A percentile compares a stretch with the other conserved stretches of the same genome.
Evolutionary conservation across 2,888 invertebrate species (phyloP).

Genomic region (Drosophila paranaensis): DNA sequence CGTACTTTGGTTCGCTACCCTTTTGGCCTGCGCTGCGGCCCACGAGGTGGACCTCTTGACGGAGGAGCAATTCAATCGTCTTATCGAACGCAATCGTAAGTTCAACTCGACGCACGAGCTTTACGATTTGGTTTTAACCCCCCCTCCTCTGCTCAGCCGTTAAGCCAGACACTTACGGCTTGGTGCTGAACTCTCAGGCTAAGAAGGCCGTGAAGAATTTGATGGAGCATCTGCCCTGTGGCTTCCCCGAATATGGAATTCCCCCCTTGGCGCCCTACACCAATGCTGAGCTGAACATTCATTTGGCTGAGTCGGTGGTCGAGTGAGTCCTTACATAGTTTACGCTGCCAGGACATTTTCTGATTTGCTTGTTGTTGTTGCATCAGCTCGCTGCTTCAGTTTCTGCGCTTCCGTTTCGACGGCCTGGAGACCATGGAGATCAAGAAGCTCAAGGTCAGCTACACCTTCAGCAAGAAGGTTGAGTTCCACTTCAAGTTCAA

Average conservation of each 20-base stretch:
- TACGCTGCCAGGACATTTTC: not conserved
- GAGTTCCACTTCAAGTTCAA: slow-evolving; percentile 72
- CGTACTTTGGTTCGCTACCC: slow-evolving; percentile 58
- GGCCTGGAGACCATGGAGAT: slow-evolving; percentile 77
- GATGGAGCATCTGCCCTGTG: slow-evolving; percentile 79
- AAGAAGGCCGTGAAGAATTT: slow-evolving; percentile 71
- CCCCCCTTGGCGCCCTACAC: slow-evolving; percentile 82
- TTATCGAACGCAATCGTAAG: slow-evolving; percentile 68
- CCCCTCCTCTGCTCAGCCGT: slow-evolving; percentile 39
- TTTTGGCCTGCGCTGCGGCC: slow-evolving; percentile 66
- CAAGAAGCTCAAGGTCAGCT: slow-evolving; percentile 77
- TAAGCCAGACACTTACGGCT: slow-evolving; percentile 58
- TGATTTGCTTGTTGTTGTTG: not conserved
- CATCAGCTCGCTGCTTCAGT: slow-evolving; percentile 60
- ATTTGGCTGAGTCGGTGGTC: slow-evolving; percentile 63
- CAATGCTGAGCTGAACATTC: slow-evolving; percentile 73
- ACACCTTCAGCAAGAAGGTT: slow-evolving; percentile 76
- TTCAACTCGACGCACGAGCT: slow-evolving; percentile 11
- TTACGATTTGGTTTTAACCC: not conserved
- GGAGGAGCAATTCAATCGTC: slow-evolving; percentile 67
- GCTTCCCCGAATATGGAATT: slow-evolving; percentile 79
- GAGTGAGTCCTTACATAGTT: slow-evolving; percentile 68
- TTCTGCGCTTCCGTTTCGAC: slow-evolving; percentile 81
- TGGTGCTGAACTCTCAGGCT: slow-evolving; percentile 75
- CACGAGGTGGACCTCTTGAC: slow-evolving; percentile 64